Percentiles rank a stretch among this genome's conserved stretches.
These are phyloP conservation scores for Metacarcinus magister DNA, from an alignment of 2,888 invertebrate genomes.

Conservation along the genomic window DNA sequence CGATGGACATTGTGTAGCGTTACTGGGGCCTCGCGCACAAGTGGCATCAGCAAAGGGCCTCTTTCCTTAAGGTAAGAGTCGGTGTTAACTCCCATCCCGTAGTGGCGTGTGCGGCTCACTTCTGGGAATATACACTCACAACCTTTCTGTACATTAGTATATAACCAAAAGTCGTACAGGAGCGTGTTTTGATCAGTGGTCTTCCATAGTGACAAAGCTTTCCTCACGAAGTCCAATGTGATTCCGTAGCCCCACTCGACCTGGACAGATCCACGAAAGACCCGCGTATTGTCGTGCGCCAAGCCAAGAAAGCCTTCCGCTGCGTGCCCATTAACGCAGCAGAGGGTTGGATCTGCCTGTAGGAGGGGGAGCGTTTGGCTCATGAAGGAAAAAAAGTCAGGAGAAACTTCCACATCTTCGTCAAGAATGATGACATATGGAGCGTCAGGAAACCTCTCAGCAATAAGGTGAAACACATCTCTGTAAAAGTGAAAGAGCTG, in stretches of 20 bases:
- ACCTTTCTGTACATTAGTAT: constrained; percentile 52
- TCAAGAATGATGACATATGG: constrained; percentile 79
- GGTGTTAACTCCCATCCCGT: constrained; percentile 76
- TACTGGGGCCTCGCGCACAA: constrained; percentile 63
- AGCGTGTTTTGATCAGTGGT: constrained; percentile 52
- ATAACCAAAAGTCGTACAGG: constrained; percentile 78
- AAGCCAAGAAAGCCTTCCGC: constrained; percentile 55
- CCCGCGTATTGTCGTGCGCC: constrained; percentile 58
- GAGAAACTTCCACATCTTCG: constrained; percentile 80
- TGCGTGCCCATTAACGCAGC: constrained; percentile 74
- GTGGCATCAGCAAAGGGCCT: constrained; percentile 49
- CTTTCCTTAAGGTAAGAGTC: constrained; percentile 64
- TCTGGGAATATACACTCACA: constrained; percentile 80
- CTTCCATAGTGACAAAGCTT: constrained; percentile 75
- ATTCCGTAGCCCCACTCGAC: constrained; percentile 81
- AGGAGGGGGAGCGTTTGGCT: constrained; percentile 78
- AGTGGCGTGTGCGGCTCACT: constrained; percentile 72
- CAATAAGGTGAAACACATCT: constrained; percentile 73
- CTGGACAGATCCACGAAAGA: constrained; percentile 76
- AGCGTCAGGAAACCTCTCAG: constrained; percentile 66
- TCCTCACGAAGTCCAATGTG: constrained; percentile 75
- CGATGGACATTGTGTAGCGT: constrained; percentile 60
- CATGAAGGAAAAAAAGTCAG: constrained; percentile 81
- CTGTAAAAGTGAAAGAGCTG: constrained; percentile 80
- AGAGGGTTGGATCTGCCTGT: constrained; percentile 69